Percentiles rank a stretch among this genome's conserved stretches.
Evolutionary conservation across 2,797 vertebrate genomes (phyloP).

Genomic region (Orientallactaga sibirica): DNA sequence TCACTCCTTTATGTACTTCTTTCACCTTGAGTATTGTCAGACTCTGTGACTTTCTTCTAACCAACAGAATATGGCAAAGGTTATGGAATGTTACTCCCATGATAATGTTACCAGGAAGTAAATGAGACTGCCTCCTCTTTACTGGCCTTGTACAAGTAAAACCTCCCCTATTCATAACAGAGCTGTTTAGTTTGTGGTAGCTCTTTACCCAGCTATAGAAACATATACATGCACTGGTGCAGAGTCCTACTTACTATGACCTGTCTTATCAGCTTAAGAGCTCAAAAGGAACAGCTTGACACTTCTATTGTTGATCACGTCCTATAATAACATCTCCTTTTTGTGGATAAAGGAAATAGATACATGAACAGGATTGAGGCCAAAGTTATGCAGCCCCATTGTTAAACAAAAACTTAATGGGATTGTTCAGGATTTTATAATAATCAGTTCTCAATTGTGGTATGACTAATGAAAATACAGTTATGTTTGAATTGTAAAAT

Average conservation of each 20-base stretch:
- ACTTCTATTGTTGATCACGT: not conserved
- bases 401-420: conserved; percentile 38
- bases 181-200: not conserved
- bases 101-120: not conserved
- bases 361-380: not conserved
- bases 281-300: not conserved
- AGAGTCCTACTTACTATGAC: not conserved
- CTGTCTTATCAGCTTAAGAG: not conserved
- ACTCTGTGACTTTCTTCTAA: not conserved
- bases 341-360: not conserved
- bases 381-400: conserved; percentile 37
- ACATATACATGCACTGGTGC: not conserved
- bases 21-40: not conserved
- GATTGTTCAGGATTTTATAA: conserved; percentile 42
- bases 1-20: not conserved
- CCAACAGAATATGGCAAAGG: not conserved
- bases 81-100: not conserved
- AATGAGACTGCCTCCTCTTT: not conserved
- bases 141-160: not conserved
- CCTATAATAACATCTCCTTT: not conserved
- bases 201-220: not conserved
- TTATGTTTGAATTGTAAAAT: conserved; percentile 56
- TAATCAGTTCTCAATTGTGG: not conserved
- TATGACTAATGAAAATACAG: conserved; percentile 42
- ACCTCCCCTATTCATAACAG: too few species aligned